phyloP scores from a whole-genome alignment of 2,888 invertebrate species.

The Protonemura montana region DNA sequence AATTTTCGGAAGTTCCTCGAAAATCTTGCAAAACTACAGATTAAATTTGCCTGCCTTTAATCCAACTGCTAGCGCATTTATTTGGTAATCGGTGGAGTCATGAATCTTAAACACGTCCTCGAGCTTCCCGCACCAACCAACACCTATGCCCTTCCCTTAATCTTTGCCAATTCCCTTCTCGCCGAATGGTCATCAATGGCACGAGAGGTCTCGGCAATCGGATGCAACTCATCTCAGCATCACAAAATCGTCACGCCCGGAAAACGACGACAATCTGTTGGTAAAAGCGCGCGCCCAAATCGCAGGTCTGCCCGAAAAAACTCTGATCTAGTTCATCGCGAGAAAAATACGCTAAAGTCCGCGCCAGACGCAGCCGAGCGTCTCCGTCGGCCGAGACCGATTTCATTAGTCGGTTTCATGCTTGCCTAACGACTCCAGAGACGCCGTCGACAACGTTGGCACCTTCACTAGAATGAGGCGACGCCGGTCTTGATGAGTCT shows the following conservation, averaged over 20 bases:
- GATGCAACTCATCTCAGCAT: not conserved
- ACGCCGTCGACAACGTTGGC: not conserved
- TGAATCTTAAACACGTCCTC: too few species aligned
- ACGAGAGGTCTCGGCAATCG: not conserved
- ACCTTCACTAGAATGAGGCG: not conserved
- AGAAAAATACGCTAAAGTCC: not conserved
- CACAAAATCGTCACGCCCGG: not conserved
- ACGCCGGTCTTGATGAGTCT: too few species aligned
- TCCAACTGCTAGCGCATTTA: too few species aligned
- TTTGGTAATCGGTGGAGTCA: too few species aligned
- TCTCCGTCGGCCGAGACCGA: not conserved
- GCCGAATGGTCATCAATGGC: not conserved
- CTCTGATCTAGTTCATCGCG: not conserved
- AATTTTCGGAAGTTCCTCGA: too few species aligned
- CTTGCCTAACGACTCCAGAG: not conserved
- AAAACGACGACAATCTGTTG: not conserved
- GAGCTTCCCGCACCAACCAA: too few species aligned
- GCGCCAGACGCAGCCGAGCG: conserved; percentile 4
- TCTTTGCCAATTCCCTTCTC: not conserved
- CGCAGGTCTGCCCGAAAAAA: not conserved
- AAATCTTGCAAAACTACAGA: too few species aligned
- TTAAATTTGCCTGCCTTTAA: too few species aligned
- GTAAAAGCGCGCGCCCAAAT: not conserved
- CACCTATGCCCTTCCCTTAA: too few species aligned
- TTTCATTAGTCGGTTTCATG: not conserved